These are phyloP conservation scores for Lasioglossum baleicum DNA, from an alignment of 1,140 invertebrate species.

Conservation along the genomic window DNA sequence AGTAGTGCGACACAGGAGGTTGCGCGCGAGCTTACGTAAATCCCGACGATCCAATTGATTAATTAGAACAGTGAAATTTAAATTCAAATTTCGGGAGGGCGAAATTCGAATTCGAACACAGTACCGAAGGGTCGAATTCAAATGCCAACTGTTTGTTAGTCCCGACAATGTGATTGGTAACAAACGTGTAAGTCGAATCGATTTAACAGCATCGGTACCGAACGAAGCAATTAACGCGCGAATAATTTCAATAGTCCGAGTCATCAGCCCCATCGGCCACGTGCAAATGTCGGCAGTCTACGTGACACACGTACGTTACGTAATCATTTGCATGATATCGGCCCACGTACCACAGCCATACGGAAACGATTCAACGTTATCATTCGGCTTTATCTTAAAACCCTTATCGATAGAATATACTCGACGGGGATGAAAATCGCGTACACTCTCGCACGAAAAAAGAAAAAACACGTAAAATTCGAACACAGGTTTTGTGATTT, in stretches of 20 bases:
- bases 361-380: constrained; percentile 18
- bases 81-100: constrained; percentile 2
- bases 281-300: constrained; percentile 24
- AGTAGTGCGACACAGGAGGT: background rate
- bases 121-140: background rate
- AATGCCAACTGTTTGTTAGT: background rate
- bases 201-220: constrained; percentile 24
- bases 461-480: too few species aligned
- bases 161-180: background rate
- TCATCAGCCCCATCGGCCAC: constrained; percentile 21
- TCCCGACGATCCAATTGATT: background rate
- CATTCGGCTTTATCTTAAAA: background rate
- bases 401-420: constrained; percentile 15
- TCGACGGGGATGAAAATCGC: background rate
- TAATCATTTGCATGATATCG: constrained; percentile 17
- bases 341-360: background rate
- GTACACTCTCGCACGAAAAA: background rate
- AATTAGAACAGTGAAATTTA: background rate
- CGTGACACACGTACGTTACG: constrained; percentile 15
- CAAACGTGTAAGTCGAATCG: constrained; percentile 27
- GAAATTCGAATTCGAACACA: background rate
- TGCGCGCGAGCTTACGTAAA: background rate
- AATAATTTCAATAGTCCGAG: constrained; percentile 28
- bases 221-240: constrained; percentile 37
- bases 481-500: too few species aligned